A percentile compares a stretch with the other conserved stretches of the same genome.
phyloP scores from a whole-genome alignment of 92 coral and sea anemone genomes.

The Palythoa caribaeorum region DNA sequence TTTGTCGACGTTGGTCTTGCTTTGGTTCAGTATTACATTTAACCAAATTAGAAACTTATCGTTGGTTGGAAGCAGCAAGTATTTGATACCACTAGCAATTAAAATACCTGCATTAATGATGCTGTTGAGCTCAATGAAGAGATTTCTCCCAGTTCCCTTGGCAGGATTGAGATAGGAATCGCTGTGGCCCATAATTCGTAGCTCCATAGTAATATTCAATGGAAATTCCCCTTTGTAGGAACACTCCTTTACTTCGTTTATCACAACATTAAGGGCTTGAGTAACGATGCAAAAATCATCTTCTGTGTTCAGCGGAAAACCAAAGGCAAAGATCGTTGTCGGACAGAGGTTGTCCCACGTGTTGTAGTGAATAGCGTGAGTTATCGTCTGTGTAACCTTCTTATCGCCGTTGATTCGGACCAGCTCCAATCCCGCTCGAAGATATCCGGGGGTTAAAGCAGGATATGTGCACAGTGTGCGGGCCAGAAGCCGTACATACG shows the following conservation, averaged over 20 bases:
- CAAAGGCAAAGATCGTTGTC: slow-evolving; percentile 19
- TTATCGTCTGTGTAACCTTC: neutral
- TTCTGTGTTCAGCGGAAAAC: slow-evolving; percentile 35
- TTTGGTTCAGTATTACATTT: too few species aligned
- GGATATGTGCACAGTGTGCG: neutral
- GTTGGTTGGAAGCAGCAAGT: too few species aligned
- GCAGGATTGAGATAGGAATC: slow-evolving; percentile 38
- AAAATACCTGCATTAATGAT: slow-evolving; percentile 9
- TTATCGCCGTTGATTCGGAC: slow-evolving; percentile 20
- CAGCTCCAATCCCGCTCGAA: slow-evolving; percentile 40
- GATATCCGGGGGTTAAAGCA: slow-evolving; percentile 38
- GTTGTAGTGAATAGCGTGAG: slow-evolving; percentile 37
- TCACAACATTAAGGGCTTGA: slow-evolving; percentile 30
- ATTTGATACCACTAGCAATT: neutral
- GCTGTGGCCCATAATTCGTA: slow-evolving; percentile 30
- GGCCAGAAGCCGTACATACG: slow-evolving; percentile 36
- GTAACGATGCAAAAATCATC: slow-evolving; percentile 28
- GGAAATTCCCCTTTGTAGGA: slow-evolving; percentile 35
- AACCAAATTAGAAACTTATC: too few species aligned
- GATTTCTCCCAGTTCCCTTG: slow-evolving; percentile 37
- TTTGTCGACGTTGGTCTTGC: too few species aligned
- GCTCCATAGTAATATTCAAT: slow-evolving; percentile 38
- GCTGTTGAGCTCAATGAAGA: slow-evolving; percentile 37
- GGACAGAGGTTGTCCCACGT: slow-evolving; percentile 46
- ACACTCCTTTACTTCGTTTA: slow-evolving; percentile 26